Percentiles rank a stretch among this genome's conserved stretches.
Evolutionary conservation across 2,888 invertebrate genomes (phyloP).

Genomic region (Lithophane leautieri): DNA sequence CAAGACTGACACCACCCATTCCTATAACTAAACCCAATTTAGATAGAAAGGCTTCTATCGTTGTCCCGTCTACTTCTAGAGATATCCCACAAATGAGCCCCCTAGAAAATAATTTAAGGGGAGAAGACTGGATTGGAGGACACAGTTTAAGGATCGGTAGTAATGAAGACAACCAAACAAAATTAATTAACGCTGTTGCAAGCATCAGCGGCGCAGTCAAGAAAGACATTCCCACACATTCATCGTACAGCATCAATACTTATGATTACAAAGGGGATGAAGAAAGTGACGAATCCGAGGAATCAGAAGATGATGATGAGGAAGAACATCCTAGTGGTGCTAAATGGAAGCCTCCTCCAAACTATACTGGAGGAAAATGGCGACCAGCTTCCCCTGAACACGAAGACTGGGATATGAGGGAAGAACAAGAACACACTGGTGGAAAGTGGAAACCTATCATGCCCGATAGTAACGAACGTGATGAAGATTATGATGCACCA

Average conservation of each 20-base stretch:
- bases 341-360: constrained; percentile 93
- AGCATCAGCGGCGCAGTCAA: constrained; percentile 90
- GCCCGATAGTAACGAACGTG: constrained; percentile 81
- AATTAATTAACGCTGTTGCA: constrained; percentile 92
- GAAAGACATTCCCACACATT: constrained; percentile 85
- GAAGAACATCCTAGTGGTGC: constrained; percentile 90
- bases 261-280: constrained; percentile 85
- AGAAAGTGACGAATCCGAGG: constrained; percentile 90
- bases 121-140: constrained; percentile 91
- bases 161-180: constrained; percentile 91
- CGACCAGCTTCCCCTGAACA: constrained; percentile 86
- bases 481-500: constrained; percentile 90
- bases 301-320: constrained; percentile 91
- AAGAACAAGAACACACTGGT: constrained; percentile 90
- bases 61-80: constrained; percentile 80
- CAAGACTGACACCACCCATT: constrained; percentile 87
- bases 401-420: constrained; percentile 89
- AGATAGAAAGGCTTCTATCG: constrained; percentile 77
- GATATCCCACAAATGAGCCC: constrained; percentile 83
- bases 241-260: constrained; percentile 79
- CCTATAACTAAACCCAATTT: constrained; percentile 78
- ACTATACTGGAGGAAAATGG: constrained; percentile 88
- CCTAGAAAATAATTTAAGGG: constrained; percentile 85
- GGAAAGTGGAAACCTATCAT: constrained; percentile 92
- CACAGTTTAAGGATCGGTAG: constrained; percentile 90